phyloP scores from a whole-genome alignment of 1,140 invertebrate species.

The Antheraea pernyi region DNA sequence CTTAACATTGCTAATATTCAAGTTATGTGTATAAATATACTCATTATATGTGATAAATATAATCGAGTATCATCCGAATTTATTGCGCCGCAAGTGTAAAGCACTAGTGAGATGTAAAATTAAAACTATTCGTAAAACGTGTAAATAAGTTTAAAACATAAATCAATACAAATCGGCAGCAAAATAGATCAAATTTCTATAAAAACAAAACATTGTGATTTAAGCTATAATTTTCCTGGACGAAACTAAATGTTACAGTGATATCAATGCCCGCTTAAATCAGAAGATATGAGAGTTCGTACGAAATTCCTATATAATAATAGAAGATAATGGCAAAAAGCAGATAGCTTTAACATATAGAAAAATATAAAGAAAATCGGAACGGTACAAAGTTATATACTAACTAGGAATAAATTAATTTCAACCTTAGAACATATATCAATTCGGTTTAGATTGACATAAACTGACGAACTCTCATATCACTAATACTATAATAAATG shows the following conservation, averaged over 20 bases:
- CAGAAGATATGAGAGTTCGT: background rate
- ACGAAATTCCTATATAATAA: background rate
- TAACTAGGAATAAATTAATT: background rate
- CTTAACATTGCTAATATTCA: no score
- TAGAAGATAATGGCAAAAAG: no score
- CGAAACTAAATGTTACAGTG: background rate
- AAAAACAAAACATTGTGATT: background rate
- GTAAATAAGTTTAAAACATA: conserved; percentile 13
- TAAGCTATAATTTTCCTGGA: background rate
- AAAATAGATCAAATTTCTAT: conserved; percentile 19
- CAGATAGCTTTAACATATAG: no score
- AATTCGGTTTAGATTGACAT: background rate
- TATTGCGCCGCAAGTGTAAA: conserved; percentile 17
- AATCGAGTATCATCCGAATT: background rate
- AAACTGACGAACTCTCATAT: background rate
- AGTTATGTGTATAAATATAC: background rate
- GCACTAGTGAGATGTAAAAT: background rate
- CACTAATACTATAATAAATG: background rate
- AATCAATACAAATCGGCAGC: conserved; percentile 15
- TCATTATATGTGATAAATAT: background rate
- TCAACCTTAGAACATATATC: background rate
- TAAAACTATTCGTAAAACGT: conserved; percentile 9
- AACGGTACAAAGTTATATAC: no score
- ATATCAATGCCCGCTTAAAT: background rate
- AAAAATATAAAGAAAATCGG: no score